These are phyloP conservation scores for Shargacucullia verbasci DNA, from an alignment of 2,888 invertebrate genomes.

Conservation along the genomic window DNA sequence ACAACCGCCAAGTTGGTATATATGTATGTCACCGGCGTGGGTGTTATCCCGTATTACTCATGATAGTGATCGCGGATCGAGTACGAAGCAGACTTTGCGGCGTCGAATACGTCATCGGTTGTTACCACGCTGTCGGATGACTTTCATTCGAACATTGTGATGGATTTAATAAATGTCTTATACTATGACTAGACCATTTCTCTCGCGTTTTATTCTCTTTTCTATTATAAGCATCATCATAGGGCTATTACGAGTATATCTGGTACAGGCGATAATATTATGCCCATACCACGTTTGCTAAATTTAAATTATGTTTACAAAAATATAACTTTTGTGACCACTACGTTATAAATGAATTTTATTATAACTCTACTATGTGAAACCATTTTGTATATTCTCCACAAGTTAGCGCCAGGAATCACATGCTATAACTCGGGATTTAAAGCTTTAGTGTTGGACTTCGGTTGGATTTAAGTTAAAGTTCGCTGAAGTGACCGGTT, in stretches of 20 bases:
- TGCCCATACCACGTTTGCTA: neutral
- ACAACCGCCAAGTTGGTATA: conserved; percentile 39
- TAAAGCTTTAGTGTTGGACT: conserved; percentile 43
- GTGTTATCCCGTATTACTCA: conserved; percentile 61
- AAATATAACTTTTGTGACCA: no score
- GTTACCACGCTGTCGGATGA: conserved; percentile 49
- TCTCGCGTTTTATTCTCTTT: conserved; percentile 19
- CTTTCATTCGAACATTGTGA: conserved; percentile 39
- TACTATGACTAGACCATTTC: conserved; percentile 35
- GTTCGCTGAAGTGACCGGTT: conserved; percentile 33
- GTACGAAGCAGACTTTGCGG: conserved; percentile 61
- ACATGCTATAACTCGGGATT: conserved; percentile 46
- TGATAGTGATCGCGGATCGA: conserved; percentile 59
- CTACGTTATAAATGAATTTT: conserved; percentile 12
- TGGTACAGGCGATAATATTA: no score
- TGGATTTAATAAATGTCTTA: conserved; percentile 28
- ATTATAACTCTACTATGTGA: conserved; percentile 23
- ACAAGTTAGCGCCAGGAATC: conserved; percentile 31
- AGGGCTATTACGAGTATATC: neutral
- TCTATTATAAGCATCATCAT: neutral
- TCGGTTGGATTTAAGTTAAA: conserved; percentile 41
- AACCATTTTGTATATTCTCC: conserved; percentile 26
- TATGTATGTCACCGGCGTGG: conserved; percentile 57
- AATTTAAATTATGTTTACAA: no score
- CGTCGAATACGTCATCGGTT: conserved; percentile 60